Percentiles rank a stretch among this genome's conserved stretches.
These are phyloP conservation scores for Contarinia nasturtii DNA, from an alignment of 1,140 invertebrate genomes.

Conservation along the genomic window DNA sequence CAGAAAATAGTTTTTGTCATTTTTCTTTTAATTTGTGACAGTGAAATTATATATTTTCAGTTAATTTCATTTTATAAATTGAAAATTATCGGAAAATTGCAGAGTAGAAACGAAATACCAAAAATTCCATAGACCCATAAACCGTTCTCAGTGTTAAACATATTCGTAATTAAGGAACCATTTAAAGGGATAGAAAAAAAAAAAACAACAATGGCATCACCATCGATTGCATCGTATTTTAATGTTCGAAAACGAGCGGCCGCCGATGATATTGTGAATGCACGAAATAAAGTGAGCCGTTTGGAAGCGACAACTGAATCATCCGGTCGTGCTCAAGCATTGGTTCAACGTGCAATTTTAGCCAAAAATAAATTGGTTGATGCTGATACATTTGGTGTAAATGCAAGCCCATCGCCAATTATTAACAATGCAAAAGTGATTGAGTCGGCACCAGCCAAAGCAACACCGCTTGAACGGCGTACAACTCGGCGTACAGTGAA, in stretches of 20 bases:
- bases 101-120: too few relatives aligned
- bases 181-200: too few relatives aligned
- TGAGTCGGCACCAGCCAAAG: neutral
- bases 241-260: conserved; percentile 46
- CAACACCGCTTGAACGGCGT: neutral
- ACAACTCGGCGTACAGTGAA: neutral
- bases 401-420: neutral
- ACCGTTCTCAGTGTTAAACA: too few relatives aligned
- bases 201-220: conserved; percentile 25
- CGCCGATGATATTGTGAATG: conserved; percentile 35
- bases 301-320: conserved; percentile 15
- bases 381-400: neutral
- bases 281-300: conserved; percentile 37
- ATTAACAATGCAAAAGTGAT: neutral
- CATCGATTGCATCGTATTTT: conserved; percentile 45
- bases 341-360: neutral
- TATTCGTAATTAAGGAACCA: too few relatives aligned
- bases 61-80: too few relatives aligned
- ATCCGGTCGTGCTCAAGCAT: neutral
- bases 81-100: too few relatives aligned
- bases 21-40: too few relatives aligned
- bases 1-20: too few relatives aligned
- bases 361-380: neutral
- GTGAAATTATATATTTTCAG: too few relatives aligned
- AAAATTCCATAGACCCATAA: too few relatives aligned